phyloP scores from a whole-genome alignment of 2,888 invertebrate species.

The Seira musarum region DNA sequence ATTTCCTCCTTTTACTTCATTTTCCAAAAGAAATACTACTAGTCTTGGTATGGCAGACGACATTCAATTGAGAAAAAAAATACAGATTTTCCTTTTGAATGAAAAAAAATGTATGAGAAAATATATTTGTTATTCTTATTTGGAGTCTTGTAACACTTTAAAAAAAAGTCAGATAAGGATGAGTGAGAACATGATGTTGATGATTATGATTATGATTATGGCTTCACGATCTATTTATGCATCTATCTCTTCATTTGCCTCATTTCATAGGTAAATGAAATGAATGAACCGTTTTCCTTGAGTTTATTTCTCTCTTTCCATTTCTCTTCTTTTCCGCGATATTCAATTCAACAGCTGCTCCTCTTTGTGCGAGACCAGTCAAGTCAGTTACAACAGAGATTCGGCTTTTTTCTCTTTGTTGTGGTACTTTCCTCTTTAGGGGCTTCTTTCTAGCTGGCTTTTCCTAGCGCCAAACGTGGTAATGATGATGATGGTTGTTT shows the following conservation, averaged over 20 bases:
- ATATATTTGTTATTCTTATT: neutral
- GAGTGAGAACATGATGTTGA: neutral
- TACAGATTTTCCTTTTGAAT: conserved; percentile 9
- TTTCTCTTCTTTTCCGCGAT: neutral
- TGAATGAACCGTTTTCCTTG: too few species aligned
- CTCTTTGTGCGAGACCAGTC: too few species aligned
- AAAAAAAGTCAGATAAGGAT: conserved; percentile 11
- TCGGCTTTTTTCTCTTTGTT: conserved; percentile 17
- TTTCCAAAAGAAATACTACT: conserved; percentile 15
- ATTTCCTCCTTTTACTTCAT: conserved; percentile 44
- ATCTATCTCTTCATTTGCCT: conserved; percentile 12
- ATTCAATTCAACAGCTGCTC: conserved; percentile 15
- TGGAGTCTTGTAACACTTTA: neutral
- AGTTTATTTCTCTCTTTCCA: neutral
- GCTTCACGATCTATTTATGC: neutral
- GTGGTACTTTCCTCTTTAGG: conserved; percentile 1
- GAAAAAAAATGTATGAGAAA: neutral
- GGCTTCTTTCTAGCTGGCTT: conserved; percentile 3
- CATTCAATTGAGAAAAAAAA: neutral
- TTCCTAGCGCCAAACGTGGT: neutral
- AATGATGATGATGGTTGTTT: conserved; percentile 22
- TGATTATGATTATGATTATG: neutral
- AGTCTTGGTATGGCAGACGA: too few species aligned
- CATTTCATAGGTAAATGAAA: neutral
- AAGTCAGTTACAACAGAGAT: conserved; percentile 13